Percentiles rank a stretch among this genome's conserved stretches.
These are phyloP conservation scores for Subacronicta megacephala DNA, from an alignment of 2,888 invertebrate genomes.

Conservation along the genomic window DNA sequence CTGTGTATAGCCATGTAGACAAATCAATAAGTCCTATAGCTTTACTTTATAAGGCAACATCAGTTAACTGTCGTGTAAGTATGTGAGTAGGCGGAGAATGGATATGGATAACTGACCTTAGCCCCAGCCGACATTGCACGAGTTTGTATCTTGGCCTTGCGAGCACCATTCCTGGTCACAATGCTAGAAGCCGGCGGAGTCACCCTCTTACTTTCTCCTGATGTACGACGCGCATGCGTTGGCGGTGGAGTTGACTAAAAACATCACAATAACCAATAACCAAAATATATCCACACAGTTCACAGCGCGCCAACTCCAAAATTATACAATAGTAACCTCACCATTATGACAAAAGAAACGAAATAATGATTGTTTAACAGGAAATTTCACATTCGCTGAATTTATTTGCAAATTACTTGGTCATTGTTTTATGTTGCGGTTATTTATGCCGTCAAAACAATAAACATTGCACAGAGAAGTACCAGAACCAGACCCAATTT, in stretches of 20 bases:
- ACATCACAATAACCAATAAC: slow-evolving; percentile 35
- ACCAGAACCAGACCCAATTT: slow-evolving; percentile 7
- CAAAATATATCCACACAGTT: slow-evolving; percentile 8
- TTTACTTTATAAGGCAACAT: slow-evolving; percentile 20
- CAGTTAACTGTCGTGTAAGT: slow-evolving; percentile 32
- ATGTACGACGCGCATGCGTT: slow-evolving; percentile 70
- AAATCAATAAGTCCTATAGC: slow-evolving; percentile 16
- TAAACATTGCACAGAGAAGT: slow-evolving; percentile 25
- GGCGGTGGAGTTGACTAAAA: slow-evolving; percentile 77
- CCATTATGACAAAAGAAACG: slow-evolving; percentile 42
- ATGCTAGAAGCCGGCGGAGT: slow-evolving; percentile 82
- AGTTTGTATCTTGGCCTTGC: slow-evolving; percentile 91
- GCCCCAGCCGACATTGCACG: slow-evolving; percentile 89
- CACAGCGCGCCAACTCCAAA: slow-evolving; percentile 54
- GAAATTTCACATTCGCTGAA: slow-evolving; percentile 41
- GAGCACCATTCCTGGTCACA: slow-evolving; percentile 90
- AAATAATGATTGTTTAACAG: slow-evolving; percentile 27
- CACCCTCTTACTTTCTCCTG: slow-evolving; percentile 75
- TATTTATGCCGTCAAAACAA: slow-evolving; percentile 44
- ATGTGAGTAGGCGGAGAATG: slow-evolving; percentile 48
- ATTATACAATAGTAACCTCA: slow-evolving; percentile 36
- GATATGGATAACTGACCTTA: slow-evolving; percentile 70
- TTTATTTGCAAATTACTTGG: slow-evolving; percentile 24
- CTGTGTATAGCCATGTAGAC: neutral
- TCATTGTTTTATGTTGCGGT: slow-evolving; percentile 45